Evolutionary conservation across 2,113 vertebrate genomes (phyloP), one percentile per base, ranked within the genome.

Genomic region (Cygnus atratus): DNA sequence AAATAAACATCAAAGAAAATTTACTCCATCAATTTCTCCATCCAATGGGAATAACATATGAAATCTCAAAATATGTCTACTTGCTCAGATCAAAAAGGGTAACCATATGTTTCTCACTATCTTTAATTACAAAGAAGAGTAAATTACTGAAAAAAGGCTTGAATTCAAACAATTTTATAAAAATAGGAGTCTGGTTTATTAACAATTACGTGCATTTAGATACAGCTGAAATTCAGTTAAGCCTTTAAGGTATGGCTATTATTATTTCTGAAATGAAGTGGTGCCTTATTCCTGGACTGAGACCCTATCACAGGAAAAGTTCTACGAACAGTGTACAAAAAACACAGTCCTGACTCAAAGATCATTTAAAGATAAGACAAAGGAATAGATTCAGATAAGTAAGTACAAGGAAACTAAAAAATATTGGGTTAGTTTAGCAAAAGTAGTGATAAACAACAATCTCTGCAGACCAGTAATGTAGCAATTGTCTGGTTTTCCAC

Each of bases 71-170:
- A 84, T 78, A 89, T 37, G 25, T 24, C 39, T 72, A 54, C 10
- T 61, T 87, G 16, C 57, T 89, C 39, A 72, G 81, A 94, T 76
- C 70, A 92, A 48, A 95, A 89, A 73, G 54, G 54, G 44, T 65
- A 76, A 61, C 84, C 83, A 86, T 86, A 61, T 87, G 72, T 90
- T 96, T 94, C 88, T 95, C 61, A 82, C 93, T 92, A 73, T 72
- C 2, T 11, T 70, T 93, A 96, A 93, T 95, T 96, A 93, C 73
- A 90, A 93, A 92, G 91, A 88, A 81, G 68, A 92, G 66, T 84
- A 93, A 88, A 88, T 94, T 94, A 88, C 76, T 87, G 39, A 84
- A 91, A 91, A 95, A 72, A n/a, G 58, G 35, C 76, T 88, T 78
- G 84, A 65, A 92, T 95, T 88, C 66, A 92, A 96, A 68, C 58